These are phyloP conservation scores for Sclerodermus sp. DNA, from an alignment of 2,888 invertebrate genomes.

Conservation along the genomic window DNA sequence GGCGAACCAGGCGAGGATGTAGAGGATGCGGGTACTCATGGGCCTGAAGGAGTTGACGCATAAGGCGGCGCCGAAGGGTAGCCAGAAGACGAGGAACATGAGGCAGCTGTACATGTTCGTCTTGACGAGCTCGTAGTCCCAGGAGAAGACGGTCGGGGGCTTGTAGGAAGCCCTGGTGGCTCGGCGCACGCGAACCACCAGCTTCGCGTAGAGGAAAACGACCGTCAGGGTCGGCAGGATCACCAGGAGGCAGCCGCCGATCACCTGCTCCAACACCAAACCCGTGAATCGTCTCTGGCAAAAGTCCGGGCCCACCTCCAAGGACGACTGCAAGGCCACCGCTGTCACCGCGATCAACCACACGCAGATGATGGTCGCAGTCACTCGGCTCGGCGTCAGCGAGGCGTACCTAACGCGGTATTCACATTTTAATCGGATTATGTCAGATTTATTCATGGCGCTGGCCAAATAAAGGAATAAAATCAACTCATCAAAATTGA, in stretches of 20 bases:
- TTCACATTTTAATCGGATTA: too few relatives aligned
- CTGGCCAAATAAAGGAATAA: too few relatives aligned
- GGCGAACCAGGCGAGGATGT: conserved; percentile 71
- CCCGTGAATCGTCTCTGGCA: conserved; percentile 64
- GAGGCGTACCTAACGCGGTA: conserved; percentile 52
- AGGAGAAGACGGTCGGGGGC: conserved; percentile 65
- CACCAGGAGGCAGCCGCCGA: conserved; percentile 64
- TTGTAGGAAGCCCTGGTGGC: conserved; percentile 65
- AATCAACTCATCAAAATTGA: too few relatives aligned
- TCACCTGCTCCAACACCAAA: conserved; percentile 62
- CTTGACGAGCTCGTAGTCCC: conserved; percentile 66
- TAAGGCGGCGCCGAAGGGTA: conserved; percentile 68
- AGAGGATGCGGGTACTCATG: conserved; percentile 63
- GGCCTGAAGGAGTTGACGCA: conserved; percentile 61
- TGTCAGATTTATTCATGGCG: too few relatives aligned
- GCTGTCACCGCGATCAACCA: conserved; percentile 64
- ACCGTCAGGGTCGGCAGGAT: conserved; percentile 64
- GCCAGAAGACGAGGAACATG: conserved; percentile 68
- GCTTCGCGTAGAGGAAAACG: conserved; percentile 61
- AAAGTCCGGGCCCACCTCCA: conserved; percentile 69
- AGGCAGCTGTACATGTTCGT: conserved; percentile 69
- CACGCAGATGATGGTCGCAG: conserved; percentile 61
- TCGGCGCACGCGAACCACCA: conserved; percentile 60
- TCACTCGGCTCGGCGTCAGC: conserved; percentile 60
- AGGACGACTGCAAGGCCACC: conserved; percentile 66